phyloP scores from a whole-genome alignment of 1,140 invertebrate genomes.

The Euschistus heros region DNA sequence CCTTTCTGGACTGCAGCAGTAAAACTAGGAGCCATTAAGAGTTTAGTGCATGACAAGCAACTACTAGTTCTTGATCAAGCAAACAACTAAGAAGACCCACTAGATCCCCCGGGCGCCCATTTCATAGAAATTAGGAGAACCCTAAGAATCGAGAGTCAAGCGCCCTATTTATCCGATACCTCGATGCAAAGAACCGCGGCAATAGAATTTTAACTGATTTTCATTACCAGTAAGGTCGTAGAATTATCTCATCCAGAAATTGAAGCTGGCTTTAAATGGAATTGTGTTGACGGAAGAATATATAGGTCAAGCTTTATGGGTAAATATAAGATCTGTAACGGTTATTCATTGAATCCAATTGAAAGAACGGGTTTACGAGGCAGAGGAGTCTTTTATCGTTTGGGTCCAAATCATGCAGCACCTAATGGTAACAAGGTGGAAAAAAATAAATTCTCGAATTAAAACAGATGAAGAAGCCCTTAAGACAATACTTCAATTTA shows the following conservation, averaged over 20 bases:
- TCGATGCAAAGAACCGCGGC: no score
- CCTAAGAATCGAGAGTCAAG: no score
- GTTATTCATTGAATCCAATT: conserved; percentile 62
- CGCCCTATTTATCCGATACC: no score
- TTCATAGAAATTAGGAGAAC: no score
- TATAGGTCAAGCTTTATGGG: conserved; percentile 65
- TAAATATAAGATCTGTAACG: conserved; percentile 50
- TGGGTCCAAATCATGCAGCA: conserved; percentile 95
- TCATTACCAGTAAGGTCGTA: no score
- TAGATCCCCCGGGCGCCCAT: no score
- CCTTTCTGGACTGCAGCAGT: no score
- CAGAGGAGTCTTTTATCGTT: conserved; percentile 70
- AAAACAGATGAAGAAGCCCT: conserved; percentile 34
- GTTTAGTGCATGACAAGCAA: no score
- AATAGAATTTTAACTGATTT: no score
- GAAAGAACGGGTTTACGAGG: conserved; percentile 78
- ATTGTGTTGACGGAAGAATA: conserved; percentile 62
- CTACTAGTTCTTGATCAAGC: no score
- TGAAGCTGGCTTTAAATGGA: conserved; percentile 59
- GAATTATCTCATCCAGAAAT: conserved; percentile 79
- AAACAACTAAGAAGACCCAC: no score
- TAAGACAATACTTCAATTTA: conserved; percentile 74
- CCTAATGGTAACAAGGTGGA: conserved; percentile 82
- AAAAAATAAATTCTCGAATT: conserved; percentile 38
- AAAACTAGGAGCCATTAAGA: no score